These are phyloP conservation scores for Hydriomena furcata DNA, from an alignment of 2,888 invertebrate species.

Conservation along the genomic window DNA sequence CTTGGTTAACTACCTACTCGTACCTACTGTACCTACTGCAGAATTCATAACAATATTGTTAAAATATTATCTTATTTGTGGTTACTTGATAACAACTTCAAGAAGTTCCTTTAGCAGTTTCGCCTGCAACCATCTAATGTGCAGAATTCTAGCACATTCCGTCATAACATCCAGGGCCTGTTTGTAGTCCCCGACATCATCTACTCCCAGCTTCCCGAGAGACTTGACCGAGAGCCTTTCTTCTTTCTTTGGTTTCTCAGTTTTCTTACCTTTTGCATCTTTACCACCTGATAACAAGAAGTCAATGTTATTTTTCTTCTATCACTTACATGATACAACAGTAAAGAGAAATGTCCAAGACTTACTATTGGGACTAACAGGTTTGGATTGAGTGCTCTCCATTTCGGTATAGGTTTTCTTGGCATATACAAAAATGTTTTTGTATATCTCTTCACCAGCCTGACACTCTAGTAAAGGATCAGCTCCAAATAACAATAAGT, in stretches of 20 bases:
- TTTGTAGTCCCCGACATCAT: slow-evolving; percentile 54
- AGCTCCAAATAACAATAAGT: slow-evolving; percentile 63
- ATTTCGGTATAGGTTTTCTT: slow-evolving; percentile 39
- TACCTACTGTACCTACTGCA: too few relatives aligned
- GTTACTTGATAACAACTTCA: slow-evolving; percentile 54
- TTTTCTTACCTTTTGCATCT: slow-evolving; percentile 38
- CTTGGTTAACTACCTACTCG: too few relatives aligned
- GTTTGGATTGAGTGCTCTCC: slow-evolving; percentile 23
- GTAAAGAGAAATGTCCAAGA: background rate
- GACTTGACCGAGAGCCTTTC: slow-evolving; percentile 41
- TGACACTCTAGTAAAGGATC: slow-evolving; percentile 63
- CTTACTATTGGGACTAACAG: slow-evolving; percentile 1
- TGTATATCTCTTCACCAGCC: slow-evolving; percentile 48
- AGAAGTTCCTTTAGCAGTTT: slow-evolving; percentile 60
- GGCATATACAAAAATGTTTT: slow-evolving; percentile 61
- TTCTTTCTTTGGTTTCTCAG: slow-evolving; percentile 46
- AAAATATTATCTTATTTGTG: too few relatives aligned
- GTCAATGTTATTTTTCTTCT: too few relatives aligned
- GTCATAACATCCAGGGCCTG: slow-evolving; percentile 57
- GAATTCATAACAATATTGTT: too few relatives aligned
- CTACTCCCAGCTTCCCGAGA: slow-evolving; percentile 37
- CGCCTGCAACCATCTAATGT: slow-evolving; percentile 65
- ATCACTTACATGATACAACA: too few relatives aligned
- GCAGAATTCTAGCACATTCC: slow-evolving; percentile 60
- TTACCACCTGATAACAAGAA: slow-evolving; percentile 29